Conservation (phyloP, 1,140 invertebrate genomes). For the Drosophila triauraria region DNA sequence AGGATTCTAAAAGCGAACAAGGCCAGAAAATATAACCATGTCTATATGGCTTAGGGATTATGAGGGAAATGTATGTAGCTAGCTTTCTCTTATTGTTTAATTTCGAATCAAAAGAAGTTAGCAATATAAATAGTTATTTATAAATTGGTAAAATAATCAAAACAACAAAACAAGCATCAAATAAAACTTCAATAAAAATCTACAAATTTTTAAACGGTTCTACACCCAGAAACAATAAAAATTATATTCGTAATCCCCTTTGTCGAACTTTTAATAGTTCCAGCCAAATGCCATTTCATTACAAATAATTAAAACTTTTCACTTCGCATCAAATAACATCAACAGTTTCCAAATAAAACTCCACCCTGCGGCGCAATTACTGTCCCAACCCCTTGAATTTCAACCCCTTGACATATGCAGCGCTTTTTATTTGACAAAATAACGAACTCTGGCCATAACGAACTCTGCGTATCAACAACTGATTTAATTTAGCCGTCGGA, state of each 20-base stretch:
- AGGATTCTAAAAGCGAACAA: constrained; percentile 21
- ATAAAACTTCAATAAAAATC: no score
- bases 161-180: no score
- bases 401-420: constrained; percentile 11
- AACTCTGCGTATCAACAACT: constrained; percentile 41
- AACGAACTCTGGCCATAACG: constrained; percentile 20
- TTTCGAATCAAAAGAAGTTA: neutral
- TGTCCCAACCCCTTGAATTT: neutral
- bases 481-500: constrained; percentile 46
- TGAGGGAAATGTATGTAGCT: no score
- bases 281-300: constrained; percentile 5
- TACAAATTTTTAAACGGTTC: no score
- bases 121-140: neutral
- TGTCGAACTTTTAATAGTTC: constrained; percentile 1
- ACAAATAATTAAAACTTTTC: constrained; percentile 1
- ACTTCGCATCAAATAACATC: constrained; percentile 8
- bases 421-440: constrained; percentile 40
- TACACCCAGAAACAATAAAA: neutral
- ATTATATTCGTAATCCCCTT: neutral
- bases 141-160: no score
- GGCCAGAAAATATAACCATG: constrained; percentile 48
- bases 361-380: neutral
- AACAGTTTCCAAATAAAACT: constrained; percentile 15
- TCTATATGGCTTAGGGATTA: neutral
- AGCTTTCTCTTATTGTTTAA: neutral